phyloP scores from a whole-genome alignment of 2,113 vertebrate genomes.

The Phylloscopus trochiloides region DNA sequence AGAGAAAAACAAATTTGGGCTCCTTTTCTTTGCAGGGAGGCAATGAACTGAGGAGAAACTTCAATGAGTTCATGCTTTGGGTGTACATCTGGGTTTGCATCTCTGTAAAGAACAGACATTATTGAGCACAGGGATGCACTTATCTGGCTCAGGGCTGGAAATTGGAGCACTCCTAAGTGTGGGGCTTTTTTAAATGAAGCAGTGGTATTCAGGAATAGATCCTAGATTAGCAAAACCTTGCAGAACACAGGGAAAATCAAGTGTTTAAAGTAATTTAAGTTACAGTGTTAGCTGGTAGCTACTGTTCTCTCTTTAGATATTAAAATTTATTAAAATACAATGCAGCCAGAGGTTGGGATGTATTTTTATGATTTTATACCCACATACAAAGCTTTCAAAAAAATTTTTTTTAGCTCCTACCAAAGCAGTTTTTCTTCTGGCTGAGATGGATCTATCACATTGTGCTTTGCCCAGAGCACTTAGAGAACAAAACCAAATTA shows the following conservation, averaged over 20 bases:
- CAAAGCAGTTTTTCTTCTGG: neutral
- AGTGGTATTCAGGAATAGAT: neutral
- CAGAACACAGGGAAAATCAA: neutral
- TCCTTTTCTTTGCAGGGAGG: neutral
- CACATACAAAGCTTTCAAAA: neutral
- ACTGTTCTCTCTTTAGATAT: neutral
- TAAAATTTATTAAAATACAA: neutral
- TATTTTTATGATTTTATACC: neutral
- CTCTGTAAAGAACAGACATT: neutral
- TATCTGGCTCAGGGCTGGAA: neutral
- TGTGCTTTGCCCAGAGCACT: constrained; percentile 1
- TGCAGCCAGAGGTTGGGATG: neutral
- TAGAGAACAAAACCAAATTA: constrained; percentile 30
- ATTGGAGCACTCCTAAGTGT: neutral
- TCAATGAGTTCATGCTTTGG: rapidly evolving
- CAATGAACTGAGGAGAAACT: neutral
- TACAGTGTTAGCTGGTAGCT: neutral
- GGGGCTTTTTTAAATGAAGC: neutral
- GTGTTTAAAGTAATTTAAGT: neutral
- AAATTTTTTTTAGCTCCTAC: neutral
- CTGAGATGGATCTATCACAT: neutral
- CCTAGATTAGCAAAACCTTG: neutral
- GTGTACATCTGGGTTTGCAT: neutral
- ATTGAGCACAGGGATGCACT: neutral
- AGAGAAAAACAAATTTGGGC: neutral